phyloP scores from a whole-genome alignment of 2,888 invertebrate genomes.

The Aphodius sticticus region DNA sequence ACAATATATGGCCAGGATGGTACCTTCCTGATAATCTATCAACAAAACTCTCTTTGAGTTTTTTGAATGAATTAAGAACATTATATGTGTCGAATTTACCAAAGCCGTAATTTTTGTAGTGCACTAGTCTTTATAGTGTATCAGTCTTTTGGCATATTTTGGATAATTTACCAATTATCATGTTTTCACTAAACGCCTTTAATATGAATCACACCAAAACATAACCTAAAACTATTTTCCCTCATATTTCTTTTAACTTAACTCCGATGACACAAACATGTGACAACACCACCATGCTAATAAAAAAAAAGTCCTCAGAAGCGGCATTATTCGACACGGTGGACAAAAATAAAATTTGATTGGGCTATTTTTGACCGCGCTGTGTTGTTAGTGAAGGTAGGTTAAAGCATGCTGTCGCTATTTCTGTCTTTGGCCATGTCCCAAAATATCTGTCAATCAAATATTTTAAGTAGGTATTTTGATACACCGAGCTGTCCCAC shows the following conservation, averaged over 20 bases:
- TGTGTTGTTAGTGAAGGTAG: slow-evolving; percentile 13
- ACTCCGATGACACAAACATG: background rate
- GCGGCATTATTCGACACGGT: background rate
- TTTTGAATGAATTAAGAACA: too few species aligned
- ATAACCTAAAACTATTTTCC: too few species aligned
- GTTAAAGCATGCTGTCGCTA: slow-evolving; percentile 9
- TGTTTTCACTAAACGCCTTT: too few species aligned
- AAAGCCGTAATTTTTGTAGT: too few species aligned
- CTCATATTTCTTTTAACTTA: background rate
- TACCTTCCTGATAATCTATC: too few species aligned
- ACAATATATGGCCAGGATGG: too few species aligned
- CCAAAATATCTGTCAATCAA: slow-evolving; percentile 24
- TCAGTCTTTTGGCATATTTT: too few species aligned
- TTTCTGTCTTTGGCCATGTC: slow-evolving; percentile 15
- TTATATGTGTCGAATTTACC: too few species aligned
- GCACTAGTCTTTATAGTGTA: too few species aligned
- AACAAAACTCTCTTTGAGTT: too few species aligned
- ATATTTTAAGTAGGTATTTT: slow-evolving; percentile 18
- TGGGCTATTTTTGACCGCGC: slow-evolving; percentile 7
- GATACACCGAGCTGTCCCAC: slow-evolving; percentile 10
- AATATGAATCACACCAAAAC: too few species aligned
- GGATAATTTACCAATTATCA: too few species aligned
- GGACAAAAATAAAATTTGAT: slow-evolving; percentile 20
- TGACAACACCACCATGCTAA: background rate
- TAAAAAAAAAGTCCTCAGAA: background rate